phyloP scores from a whole-genome alignment of 2,113 vertebrate species.

The Cyprinodon brontotheroides region DNA sequence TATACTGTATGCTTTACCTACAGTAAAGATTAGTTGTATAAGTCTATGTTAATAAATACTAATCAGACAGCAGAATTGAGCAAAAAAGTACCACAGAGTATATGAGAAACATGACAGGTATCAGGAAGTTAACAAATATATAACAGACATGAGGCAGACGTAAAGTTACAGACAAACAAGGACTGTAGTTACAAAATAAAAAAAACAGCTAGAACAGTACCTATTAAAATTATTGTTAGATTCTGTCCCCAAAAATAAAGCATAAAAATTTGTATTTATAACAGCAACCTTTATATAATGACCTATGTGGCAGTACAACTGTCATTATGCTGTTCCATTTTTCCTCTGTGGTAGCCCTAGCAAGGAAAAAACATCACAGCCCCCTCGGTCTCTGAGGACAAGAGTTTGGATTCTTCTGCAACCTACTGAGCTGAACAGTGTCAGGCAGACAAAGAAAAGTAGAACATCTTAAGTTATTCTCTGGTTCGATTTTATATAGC shows the following conservation, averaged over 20 bases:
- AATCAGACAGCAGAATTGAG: not conserved
- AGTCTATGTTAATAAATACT: no score
- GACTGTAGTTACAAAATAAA: not conserved
- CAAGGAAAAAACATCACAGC: constrained; percentile 35
- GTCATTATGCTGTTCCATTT: constrained; percentile 6
- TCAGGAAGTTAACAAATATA: not conserved
- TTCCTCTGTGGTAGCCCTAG: constrained; percentile 5
- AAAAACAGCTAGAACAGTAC: not conserved
- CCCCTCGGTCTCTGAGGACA: constrained; percentile 21
- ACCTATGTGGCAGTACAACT: constrained; percentile 1
- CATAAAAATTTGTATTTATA: not conserved
- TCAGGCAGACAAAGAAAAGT: constrained; percentile 40
- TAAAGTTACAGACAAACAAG: not conserved
- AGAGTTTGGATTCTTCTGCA: constrained; percentile 20
- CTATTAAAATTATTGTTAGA: not conserved
- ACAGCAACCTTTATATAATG: not conserved
- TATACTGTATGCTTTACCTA: no score
- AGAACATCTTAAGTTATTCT: constrained; percentile 15
- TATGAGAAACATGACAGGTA: not conserved
- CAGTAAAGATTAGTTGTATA: no score
- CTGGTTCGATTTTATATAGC: constrained; percentile 20
- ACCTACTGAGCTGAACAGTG: constrained; percentile 33
- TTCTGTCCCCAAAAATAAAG: not conserved
- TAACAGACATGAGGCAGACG: not conserved
- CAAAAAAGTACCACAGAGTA: not conserved